These are phyloP conservation scores for Chrysocyon brachyurus DNA, from an alignment of 2,797 vertebrate genomes.

Conservation along the genomic window DNA sequence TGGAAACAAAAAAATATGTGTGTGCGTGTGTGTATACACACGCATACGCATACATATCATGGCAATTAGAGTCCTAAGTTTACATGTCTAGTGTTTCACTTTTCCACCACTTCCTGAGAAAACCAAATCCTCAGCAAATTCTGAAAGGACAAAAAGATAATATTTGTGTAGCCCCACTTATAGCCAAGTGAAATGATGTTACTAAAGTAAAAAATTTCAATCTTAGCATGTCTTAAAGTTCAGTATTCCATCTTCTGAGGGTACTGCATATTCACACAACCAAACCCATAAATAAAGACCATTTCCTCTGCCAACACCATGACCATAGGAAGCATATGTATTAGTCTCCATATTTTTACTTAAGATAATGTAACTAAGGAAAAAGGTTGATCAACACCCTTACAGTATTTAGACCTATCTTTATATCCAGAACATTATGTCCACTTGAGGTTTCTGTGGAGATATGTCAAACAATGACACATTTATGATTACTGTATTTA, in stretches of 20 bases:
- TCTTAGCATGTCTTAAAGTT: not conserved
- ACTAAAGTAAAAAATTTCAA: conserved; percentile 39
- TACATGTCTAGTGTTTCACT: not conserved
- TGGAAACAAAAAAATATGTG: not conserved
- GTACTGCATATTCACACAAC: not conserved
- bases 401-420: not conserved
- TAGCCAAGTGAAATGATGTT: not conserved
- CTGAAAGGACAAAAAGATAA: not conserved
- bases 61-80: conserved; percentile 18
- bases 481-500: not conserved
- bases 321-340: not conserved
- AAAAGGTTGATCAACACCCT: not conserved
- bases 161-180: not conserved
- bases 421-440: not conserved
- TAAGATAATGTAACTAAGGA: conserved; percentile 45
- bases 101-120: not conserved
- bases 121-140: conserved; percentile 25
- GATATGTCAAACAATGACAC: not conserved
- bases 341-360: not conserved
- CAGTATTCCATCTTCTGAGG: not conserved
- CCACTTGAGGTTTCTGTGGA: not conserved
- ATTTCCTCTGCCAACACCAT: not conserved
- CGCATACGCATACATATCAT: not conserved
- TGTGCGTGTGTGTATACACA: not conserved
- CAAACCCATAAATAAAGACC: conserved; percentile 35